These are phyloP conservation scores for Megastigmus dorsalis DNA, from an alignment of 2,888 invertebrate species.

Conservation along the genomic window DNA sequence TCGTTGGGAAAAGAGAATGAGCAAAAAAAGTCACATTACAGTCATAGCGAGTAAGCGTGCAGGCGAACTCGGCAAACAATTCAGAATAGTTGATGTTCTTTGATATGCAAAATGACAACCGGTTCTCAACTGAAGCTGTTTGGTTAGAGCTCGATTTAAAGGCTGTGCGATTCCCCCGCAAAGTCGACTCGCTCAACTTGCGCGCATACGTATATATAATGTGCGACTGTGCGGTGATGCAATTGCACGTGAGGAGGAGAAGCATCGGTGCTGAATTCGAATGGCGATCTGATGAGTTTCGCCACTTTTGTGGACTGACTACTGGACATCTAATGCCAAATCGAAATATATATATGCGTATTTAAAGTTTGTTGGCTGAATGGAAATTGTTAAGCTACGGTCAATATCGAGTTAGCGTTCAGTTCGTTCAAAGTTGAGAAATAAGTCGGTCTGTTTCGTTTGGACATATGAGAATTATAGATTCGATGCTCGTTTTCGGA, in stretches of 20 bases:
- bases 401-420: no score
- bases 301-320: background rate
- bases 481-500: no score
- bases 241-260: conserved; percentile 31
- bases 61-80: conserved; percentile 10
- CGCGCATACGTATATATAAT: background rate
- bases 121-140: conserved; percentile 1
- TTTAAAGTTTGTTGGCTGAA: no score
- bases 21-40: no score
- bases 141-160: background rate
- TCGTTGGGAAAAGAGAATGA: no score
- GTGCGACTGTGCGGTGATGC: background rate
- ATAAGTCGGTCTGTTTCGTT: no score
- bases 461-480: no score
- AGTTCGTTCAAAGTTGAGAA: no score
- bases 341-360: no score
- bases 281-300: conserved; percentile 7
- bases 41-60: no score
- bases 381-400: background rate
- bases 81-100: conserved; percentile 7
- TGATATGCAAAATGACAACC: conserved; percentile 15
- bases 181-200: no score
- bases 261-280: conserved; percentile 20
- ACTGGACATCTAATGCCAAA: background rate
- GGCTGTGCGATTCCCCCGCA: no score